Percentiles rank a stretch among this genome's conserved stretches.
Evolutionary conservation across 2,888 invertebrate genomes (phyloP).

Genomic region (Lissocephala sabroskyi): DNA sequence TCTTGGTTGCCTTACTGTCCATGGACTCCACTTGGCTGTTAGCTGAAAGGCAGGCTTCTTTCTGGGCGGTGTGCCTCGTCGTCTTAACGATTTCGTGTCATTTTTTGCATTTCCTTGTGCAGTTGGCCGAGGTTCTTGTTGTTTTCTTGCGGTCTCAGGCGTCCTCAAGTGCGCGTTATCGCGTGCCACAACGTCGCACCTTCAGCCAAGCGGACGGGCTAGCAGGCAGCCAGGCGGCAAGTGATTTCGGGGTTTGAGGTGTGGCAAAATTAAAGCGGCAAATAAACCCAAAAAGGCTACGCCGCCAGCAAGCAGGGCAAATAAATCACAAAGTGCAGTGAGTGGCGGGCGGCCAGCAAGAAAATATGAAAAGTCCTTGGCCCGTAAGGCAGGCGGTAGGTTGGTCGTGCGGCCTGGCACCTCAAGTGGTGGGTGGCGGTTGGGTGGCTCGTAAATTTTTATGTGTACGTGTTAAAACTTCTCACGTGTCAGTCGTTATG

Average conservation of each 20-base stretch:
- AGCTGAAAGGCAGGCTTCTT: slow-evolving; percentile 24
- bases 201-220: slow-evolving; percentile 39
- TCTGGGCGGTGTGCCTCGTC: slow-evolving; percentile 3
- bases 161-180: slow-evolving; percentile 50
- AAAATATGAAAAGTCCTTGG: no score
- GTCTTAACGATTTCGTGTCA: slow-evolving; percentile 62
- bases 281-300: slow-evolving; percentile 1
- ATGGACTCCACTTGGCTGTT: slow-evolving; percentile 45
- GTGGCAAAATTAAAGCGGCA: slow-evolving; percentile 28
- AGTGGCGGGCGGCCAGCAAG: no score
- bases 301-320: slow-evolving; percentile 33
- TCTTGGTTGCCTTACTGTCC: not conserved
- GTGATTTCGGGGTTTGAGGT: slow-evolving; percentile 27
- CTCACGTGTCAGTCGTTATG: slow-evolving; percentile 43
- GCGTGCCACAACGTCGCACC: slow-evolving; percentile 55
- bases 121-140: slow-evolving; percentile 28
- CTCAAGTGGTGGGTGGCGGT: not conserved
- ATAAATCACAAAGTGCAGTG: slow-evolving; percentile 41
- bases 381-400: no score
- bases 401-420: not conserved
- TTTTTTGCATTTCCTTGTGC: slow-evolving; percentile 60
- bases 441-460: slow-evolving; percentile 28
- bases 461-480: slow-evolving; percentile 50
- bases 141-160: not conserved
- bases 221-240: no score